Conservation (phyloP, 2,888 invertebrate genomes). For the Lissonota sp. region DNA sequence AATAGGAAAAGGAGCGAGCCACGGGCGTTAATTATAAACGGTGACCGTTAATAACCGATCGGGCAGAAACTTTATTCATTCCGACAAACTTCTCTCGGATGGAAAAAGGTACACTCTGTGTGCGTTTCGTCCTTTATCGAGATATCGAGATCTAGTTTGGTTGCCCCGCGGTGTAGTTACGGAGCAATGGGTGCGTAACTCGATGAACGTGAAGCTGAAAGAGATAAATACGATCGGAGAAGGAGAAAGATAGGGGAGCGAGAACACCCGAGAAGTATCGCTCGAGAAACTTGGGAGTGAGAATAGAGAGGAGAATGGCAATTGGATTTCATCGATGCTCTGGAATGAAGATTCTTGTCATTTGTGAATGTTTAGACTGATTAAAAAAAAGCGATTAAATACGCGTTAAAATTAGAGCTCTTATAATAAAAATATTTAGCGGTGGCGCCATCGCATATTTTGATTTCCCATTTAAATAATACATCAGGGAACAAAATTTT, state of each 20-base stretch:
- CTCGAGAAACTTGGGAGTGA: not conserved
- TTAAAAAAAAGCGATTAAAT: too few species aligned
- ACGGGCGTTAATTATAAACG: conserved; percentile 74
- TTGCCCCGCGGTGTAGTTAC: too few species aligned
- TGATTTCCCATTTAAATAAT: too few species aligned
- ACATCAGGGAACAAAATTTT: too few species aligned
- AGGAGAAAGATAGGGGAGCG: conserved; percentile 33
- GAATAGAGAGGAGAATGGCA: conserved; percentile 34
- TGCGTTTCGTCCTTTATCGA: conserved; percentile 52
- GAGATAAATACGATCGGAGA: conserved; percentile 56
- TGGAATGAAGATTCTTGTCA: conserved; percentile 37
- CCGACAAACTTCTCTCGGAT: not conserved
- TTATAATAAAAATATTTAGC: too few species aligned
- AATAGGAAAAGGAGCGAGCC: conserved; percentile 36
- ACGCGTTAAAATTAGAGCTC: too few species aligned
- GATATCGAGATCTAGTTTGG: conserved; percentile 45
- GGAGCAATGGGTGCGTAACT: conserved; percentile 59
- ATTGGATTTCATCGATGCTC: conserved; percentile 47
- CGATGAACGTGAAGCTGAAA: conserved; percentile 48
- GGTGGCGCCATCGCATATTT: too few species aligned
- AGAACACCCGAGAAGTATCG: conserved; percentile 13
- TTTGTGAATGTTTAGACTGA: not conserved
- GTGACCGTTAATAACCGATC: conserved; percentile 76
- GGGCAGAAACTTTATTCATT: too few species aligned
- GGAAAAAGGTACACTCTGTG: conserved; percentile 16